Conservation (phyloP, 2,888 invertebrate genomes). For the Drosophila lutescens region DNA sequence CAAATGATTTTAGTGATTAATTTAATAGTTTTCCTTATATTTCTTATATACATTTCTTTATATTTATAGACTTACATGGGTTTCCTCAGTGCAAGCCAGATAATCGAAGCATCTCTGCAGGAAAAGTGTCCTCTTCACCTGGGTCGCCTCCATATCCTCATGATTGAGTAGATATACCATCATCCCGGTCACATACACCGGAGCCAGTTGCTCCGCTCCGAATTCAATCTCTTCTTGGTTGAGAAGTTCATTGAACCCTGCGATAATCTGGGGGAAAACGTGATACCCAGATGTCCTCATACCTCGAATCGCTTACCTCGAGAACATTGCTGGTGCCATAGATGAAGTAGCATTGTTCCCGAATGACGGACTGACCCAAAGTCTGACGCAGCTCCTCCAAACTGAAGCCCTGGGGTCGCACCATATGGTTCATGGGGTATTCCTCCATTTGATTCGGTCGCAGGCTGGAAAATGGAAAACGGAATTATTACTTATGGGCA, state of each 20-base stretch:
- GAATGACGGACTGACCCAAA: constrained; percentile 26
- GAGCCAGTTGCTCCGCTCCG: constrained; percentile 50
- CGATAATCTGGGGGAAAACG: constrained; percentile 34
- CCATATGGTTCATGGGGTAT: constrained; percentile 13
- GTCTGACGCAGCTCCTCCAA: constrained; percentile 53
- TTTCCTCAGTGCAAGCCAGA: constrained; percentile 62
- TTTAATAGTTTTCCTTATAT: too few species aligned
- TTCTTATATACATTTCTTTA: too few species aligned
- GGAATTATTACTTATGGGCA: not conserved
- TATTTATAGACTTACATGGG: constrained; percentile 28
- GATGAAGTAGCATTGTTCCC: constrained; percentile 42
- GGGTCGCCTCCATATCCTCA: constrained; percentile 37
- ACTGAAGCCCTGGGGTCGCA: constrained; percentile 62
- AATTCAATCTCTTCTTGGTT: constrained; percentile 51
- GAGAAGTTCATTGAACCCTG: constrained; percentile 49
- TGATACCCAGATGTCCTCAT: not conserved
- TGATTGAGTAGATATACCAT: constrained; percentile 59
- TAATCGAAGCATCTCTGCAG: constrained; percentile 60
- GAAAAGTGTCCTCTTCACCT: constrained; percentile 49
- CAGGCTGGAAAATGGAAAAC: constrained; percentile 3
- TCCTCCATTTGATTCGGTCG: not conserved
- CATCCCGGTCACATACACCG: constrained; percentile 58
- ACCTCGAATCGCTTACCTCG: constrained; percentile 37
- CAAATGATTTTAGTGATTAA: too few species aligned
- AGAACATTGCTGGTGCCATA: constrained; percentile 51